Evolutionary conservation across 1,140 invertebrate genomes (phyloP).

Genomic region (Glossosoma conforme): DNA sequence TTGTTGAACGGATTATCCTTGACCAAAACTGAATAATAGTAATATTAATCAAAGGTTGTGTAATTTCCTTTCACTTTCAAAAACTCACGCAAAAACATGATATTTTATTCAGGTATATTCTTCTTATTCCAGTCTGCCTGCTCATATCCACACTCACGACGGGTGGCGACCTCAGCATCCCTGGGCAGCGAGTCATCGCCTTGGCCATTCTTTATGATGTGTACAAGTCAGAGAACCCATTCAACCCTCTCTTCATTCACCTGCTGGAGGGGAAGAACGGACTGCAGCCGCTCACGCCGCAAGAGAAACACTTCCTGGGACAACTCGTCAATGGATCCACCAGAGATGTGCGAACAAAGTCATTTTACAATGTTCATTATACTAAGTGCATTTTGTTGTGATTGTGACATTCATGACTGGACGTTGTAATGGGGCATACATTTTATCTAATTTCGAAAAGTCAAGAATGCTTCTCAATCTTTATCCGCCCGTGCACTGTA

Average conservation of each 20-base stretch:
- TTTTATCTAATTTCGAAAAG: too few species aligned
- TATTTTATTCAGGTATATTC: constrained; percentile 8
- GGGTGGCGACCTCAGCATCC: constrained; percentile 44
- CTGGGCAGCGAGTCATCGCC: constrained; percentile 64
- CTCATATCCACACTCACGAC: constrained; percentile 45
- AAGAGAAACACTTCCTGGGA: constrained; percentile 44
- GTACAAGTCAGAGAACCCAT: constrained; percentile 60
- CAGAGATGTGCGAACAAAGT: constrained; percentile 42
- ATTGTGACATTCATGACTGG: too few species aligned
- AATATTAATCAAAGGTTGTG: background rate
- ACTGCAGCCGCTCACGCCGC: constrained; percentile 38
- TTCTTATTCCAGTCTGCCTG: constrained; percentile 40
- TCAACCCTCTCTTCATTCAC: constrained; percentile 44
- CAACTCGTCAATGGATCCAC: constrained; percentile 40
- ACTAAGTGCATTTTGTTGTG: background rate
- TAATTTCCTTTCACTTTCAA: background rate
- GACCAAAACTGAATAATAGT: background rate
- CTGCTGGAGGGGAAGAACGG: constrained; percentile 44
- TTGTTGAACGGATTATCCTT: background rate
- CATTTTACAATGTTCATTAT: background rate
- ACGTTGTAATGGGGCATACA: too few species aligned
- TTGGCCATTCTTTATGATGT: constrained; percentile 70
- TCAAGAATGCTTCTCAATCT: too few species aligned
- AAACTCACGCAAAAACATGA: background rate
- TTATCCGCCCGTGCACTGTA: too few species aligned